Evolutionary conservation across 1,140 invertebrate species (phyloP).

Genomic region (Nasonia giraulti): DNA sequence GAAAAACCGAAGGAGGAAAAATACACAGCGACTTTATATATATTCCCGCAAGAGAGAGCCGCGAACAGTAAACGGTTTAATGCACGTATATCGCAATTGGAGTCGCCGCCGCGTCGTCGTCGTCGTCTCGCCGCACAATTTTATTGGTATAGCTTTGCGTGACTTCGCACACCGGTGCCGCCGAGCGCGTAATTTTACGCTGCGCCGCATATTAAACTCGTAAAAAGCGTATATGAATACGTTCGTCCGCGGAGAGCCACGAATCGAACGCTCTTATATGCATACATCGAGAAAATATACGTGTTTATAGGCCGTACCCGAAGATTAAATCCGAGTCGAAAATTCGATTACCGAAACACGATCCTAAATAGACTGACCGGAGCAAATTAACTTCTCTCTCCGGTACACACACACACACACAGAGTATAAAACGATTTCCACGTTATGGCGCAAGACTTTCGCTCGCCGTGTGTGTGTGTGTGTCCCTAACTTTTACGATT

Average conservation of each 20-base stretch:
- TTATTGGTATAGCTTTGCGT: constrained; percentile 23
- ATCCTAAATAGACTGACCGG: background rate
- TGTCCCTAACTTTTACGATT: constrained; percentile 22
- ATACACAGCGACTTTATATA: background rate
- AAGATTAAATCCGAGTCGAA: background rate
- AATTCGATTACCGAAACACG: background rate
- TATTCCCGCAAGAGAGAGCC: background rate
- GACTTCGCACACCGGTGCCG: background rate
- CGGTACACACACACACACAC: background rate
- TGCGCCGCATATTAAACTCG: background rate
- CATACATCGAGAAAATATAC: background rate
- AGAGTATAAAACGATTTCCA: constrained; percentile 7
- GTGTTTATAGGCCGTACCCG: too few species aligned
- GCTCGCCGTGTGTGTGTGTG: too few species aligned
- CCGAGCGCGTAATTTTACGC: constrained; percentile 17
- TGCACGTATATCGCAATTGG: constrained; percentile 10
- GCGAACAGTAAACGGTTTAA: background rate
- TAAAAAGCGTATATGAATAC: constrained; percentile 1
- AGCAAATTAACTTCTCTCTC: constrained; percentile 21
- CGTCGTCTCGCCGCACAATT: background rate
- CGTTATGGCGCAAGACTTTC: background rate
- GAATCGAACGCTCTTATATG: background rate
- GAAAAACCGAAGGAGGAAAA: background rate
- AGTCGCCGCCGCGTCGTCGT: background rate
- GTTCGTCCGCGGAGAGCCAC: background rate